Conservation (phyloP, 2,797 vertebrate genomes). For the Gallinago nigripennis region DNA sequence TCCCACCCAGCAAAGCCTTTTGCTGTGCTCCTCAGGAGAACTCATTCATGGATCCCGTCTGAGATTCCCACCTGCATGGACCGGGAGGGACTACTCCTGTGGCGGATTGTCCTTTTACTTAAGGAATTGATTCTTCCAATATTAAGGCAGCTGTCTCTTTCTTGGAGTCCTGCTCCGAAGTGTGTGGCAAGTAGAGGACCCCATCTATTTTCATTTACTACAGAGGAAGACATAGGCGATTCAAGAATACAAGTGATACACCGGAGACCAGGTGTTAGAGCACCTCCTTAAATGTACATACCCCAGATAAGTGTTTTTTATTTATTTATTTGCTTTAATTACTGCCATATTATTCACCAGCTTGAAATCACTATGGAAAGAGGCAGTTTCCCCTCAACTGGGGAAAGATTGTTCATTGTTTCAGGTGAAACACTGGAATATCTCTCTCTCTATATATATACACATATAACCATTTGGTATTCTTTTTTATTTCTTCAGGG, state of each 20-base stretch:
- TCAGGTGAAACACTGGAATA: background rate
- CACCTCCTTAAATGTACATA: background rate
- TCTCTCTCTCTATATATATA: background rate
- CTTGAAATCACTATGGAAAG: background rate
- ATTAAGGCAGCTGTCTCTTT: background rate
- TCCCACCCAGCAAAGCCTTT: background rate
- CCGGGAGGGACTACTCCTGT: background rate
- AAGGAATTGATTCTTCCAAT: background rate
- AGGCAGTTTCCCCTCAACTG: background rate
- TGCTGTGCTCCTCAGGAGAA: background rate
- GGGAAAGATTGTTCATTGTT: background rate
- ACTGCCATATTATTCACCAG: background rate
- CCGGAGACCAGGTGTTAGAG: background rate
- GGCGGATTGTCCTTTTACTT: background rate
- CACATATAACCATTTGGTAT: background rate
- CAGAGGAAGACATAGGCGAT: background rate
- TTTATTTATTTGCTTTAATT: background rate
- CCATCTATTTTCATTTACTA: background rate
- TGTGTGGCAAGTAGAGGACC: background rate
- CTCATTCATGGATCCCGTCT: rapidly evolving
- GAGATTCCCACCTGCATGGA: background rate
- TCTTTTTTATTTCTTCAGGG: background rate
- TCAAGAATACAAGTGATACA: background rate
- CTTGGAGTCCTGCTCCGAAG: background rate
- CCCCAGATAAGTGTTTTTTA: background rate